Base-by-base conservation (phyloP, 1,140 invertebrate species). In the Lepidurus arcticus region DNA sequence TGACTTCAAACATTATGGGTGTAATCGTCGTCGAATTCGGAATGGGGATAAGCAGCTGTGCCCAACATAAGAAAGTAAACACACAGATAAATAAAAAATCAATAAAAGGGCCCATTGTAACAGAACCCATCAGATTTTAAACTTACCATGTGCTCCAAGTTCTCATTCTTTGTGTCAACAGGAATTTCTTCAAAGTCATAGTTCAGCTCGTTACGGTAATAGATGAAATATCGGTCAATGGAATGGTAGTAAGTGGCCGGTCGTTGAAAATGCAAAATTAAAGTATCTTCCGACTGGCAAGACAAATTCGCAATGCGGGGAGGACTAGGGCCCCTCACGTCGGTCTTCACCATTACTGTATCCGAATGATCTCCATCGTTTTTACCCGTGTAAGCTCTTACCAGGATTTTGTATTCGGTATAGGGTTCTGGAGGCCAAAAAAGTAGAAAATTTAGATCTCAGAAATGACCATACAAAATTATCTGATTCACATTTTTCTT, bases 361-460 rank as follows among this genome's bases (percentile, higher is more conserved):
- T 91, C 89, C 9, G 93, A 94, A 42, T 89, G 86, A 81, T 91
- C 89, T 53, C 92, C 91, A 84, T 92, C 91, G 84, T 92, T 87
- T 83, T 90, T 90, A 82, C 86, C 87, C 9, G 91, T 92, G 82
- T 88, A 90, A 16, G 93, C 94, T 82, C 93, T 92, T 10, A 95
- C 90, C 89, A 91, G 94, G 81, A 97, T 90, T 84, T 91, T 92
- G 84, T 96, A 96, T 73, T 92, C 89, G 4, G 92, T 94, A 83
- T 90, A 91, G 26, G 94, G 91, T 82, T 90, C 92, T 94, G 85
- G 78, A 89, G 16, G 13, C 21, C 6, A 87, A 78, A 75, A 81
- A 79, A 79, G 81, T 81, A 81, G 81, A 81, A 77, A 83, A 81
- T 21, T 79, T 75, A 80, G 81, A 16, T 74, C 1, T 21, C 10